Conservation (phyloP, 2,888 invertebrate species). For the Agrochola circellaris region DNA sequence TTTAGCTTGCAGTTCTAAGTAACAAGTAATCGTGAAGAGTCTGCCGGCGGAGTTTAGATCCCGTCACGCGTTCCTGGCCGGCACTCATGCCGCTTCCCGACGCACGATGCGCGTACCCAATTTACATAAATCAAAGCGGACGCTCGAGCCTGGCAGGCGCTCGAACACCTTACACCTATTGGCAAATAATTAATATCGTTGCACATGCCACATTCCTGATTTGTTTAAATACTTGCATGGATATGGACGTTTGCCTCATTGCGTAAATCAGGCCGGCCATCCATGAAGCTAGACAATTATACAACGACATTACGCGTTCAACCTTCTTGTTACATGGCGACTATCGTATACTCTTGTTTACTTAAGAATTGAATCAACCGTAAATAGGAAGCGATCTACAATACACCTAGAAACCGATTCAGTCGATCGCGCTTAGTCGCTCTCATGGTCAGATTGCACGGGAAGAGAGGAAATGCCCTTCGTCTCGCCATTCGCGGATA, state of each 20-base stretch:
- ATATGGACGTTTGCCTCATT: constrained; percentile 41
- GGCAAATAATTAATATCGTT: constrained; percentile 72
- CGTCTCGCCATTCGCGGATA: constrained; percentile 77
- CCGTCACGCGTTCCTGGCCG: constrained; percentile 70
- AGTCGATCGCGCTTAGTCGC: constrained; percentile 73
- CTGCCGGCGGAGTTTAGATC: constrained; percentile 60
- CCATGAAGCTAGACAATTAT: constrained; percentile 59
- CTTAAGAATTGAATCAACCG: constrained; percentile 57
- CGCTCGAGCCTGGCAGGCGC: constrained; percentile 68
- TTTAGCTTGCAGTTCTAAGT: constrained; percentile 55
- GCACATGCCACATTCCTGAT: constrained; percentile 56
- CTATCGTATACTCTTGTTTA: constrained; percentile 53
- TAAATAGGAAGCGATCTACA: constrained; percentile 70
- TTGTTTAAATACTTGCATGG: constrained; percentile 47
- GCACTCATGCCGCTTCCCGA: constrained; percentile 68
- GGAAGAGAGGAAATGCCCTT: constrained; percentile 88
- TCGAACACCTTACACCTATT: constrained; percentile 74
- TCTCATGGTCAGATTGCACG: constrained; percentile 79
- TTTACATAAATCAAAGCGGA: constrained; percentile 82
- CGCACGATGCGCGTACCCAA: constrained; percentile 75
- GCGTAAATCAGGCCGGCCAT: constrained; percentile 46
- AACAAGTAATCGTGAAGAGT: constrained; percentile 61
- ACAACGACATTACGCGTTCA: constrained; percentile 58
- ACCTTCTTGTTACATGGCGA: constrained; percentile 59
- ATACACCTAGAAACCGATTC: constrained; percentile 66